phyloP scores from a whole-genome alignment of 64 coral and sea anemone species.

The Orbicella faveolata region DNA sequence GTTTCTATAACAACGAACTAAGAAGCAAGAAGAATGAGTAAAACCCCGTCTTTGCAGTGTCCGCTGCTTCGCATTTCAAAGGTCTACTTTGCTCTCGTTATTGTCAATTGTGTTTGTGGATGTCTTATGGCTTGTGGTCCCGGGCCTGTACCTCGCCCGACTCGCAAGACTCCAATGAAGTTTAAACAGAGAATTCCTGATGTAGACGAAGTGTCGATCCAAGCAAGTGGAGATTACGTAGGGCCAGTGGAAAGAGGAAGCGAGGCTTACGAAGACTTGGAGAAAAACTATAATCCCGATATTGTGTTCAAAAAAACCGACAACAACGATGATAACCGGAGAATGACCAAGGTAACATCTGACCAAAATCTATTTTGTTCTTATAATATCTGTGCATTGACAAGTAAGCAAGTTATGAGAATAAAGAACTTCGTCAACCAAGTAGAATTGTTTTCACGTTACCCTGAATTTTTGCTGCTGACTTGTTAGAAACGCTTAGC shows the following conservation, averaged over 20 bases:
- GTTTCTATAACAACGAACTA: background rate
- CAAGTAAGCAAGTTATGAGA: background rate
- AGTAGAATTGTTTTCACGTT: too few species aligned
- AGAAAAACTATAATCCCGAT: conserved; percentile 34
- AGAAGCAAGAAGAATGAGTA: background rate
- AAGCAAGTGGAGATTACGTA: conserved; percentile 53
- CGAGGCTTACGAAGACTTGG: conserved; percentile 47
- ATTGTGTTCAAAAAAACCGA: conserved; percentile 74
- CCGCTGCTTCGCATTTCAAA: too few species aligned
- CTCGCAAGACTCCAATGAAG: background rate
- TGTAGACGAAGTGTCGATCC: conserved; percentile 27
- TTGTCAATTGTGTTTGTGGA: background rate
- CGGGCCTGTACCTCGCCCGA: background rate
- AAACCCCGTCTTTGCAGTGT: background rate
- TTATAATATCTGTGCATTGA: background rate
- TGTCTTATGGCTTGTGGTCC: conserved; percentile 40
- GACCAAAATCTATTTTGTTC: background rate
- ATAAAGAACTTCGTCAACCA: background rate
- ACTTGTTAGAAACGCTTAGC: too few species aligned
- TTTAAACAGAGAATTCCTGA: conserved; percentile 34
- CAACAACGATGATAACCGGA: conserved; percentile 35
- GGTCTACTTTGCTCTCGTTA: background rate
- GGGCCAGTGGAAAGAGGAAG: conserved; percentile 39
- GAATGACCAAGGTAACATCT: conserved; percentile 80
- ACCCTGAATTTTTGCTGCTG: too few species aligned